Evolutionary conservation across 2,888 invertebrate genomes (phyloP).

Genomic region (Miltochrista miniata): DNA sequence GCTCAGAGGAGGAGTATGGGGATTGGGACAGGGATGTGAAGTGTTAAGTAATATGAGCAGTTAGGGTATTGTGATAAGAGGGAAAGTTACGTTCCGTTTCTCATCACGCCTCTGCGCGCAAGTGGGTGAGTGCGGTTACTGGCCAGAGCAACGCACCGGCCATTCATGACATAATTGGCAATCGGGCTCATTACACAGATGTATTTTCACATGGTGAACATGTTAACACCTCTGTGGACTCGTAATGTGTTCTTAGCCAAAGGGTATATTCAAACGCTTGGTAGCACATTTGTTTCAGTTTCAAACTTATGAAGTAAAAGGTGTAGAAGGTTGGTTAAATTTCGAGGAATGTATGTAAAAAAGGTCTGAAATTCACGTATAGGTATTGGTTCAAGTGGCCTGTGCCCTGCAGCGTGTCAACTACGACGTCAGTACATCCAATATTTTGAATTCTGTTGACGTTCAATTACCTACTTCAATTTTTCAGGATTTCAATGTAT

Average conservation of each 20-base stretch:
- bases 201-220: slow-evolving; percentile 59
- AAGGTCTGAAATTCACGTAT: background rate
- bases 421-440: too few relatives aligned
- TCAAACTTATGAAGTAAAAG: background rate
- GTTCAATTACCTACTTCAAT: too few relatives aligned
- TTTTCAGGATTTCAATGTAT: too few relatives aligned
- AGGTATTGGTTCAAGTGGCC: too few relatives aligned
- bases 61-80: slow-evolving; percentile 76
- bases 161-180: slow-evolving; percentile 79
- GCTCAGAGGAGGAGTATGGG: slow-evolving; percentile 30
- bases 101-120: slow-evolving; percentile 76
- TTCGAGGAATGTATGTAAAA: background rate
- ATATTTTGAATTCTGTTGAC: too few relatives aligned
- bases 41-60: slow-evolving; percentile 56
- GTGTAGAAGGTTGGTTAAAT: background rate
- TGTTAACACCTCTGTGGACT: slow-evolving; percentile 51
- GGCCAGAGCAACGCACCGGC: slow-evolving; percentile 76
- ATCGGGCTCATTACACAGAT: slow-evolving; percentile 72
- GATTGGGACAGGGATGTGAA: slow-evolving; percentile 50
- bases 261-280: slow-evolving; percentile 12
- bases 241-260: slow-evolving; percentile 13
- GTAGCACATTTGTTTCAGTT: slow-evolving; percentile 1
- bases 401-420: too few relatives aligned
- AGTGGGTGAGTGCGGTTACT: slow-evolving; percentile 79
- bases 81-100: slow-evolving; percentile 78